Base-by-base conservation (phyloP, 2,888 invertebrate species). In the Tachina grossa region DNA sequence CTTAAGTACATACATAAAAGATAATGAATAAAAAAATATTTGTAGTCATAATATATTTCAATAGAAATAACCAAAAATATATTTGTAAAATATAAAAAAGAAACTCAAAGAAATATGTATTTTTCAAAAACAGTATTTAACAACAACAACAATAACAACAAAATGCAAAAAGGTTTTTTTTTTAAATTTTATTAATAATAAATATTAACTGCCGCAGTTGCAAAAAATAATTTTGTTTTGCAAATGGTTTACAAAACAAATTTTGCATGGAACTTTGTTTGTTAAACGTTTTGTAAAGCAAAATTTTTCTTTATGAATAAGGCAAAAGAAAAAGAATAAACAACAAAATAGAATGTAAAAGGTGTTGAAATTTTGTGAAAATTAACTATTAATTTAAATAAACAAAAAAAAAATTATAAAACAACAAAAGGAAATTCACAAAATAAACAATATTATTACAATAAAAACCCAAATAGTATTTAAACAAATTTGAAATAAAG, bases 391-490 rank as follows among this genome's bases (percentile, higher is more conserved):
- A 83, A 72, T 65, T 31, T 72, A 83, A 55, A 69, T 69, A 69
- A 76, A 77, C 14, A 49, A 43, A 68, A 47, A 77, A 53, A 53
- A 55, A 68, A 66, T 49, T 22, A 75, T 53, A 53, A 47, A 72
- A 31, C 19, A 45, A 31, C 31, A 31, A 31, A 74, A 69, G n/a
- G 72, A 72, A 68, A 57, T 69, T 63, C 57, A 80, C 51, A 74
- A 75, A 74, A 57, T 22, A 51, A 80, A 61, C 45, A 51, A 57
- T 59, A 74, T 61, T 74, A 76, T 69, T 68, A 59, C 63, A 69
- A 78, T 87, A 49, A 90, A 88, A 88, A 76, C 49, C 31, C 8
- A 88, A 84, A 83, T 84, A 87, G 78, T 80, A 84, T 81, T 83
- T 86, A 87, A 85, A 85, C 63, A 85, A 85, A 85, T 85, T 85